Percentiles rank a stretch among this genome's conserved stretches.
Evolutionary conservation across 2,113 vertebrate species (phyloP).

Genomic region (Ursus arctos): DNA sequence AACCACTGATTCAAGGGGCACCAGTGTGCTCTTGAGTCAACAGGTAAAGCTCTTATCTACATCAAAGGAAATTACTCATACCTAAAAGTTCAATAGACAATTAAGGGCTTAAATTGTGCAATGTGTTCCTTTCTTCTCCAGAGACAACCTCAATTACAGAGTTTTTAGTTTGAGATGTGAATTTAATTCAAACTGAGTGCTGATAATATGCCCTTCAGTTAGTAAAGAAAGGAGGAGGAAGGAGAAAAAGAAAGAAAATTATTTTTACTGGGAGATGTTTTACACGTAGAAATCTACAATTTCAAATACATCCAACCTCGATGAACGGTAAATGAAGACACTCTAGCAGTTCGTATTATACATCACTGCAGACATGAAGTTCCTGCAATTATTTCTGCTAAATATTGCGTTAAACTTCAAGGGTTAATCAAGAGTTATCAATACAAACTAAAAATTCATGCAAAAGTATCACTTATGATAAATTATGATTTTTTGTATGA

Average conservation of each 20-base stretch:
- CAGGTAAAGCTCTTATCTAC: neutral
- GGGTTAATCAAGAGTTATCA: constrained; percentile 17
- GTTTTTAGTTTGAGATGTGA: neutral
- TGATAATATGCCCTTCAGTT: constrained; percentile 19
- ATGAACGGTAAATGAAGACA: constrained; percentile 25
- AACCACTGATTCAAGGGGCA: neutral
- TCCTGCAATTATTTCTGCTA: constrained; percentile 54
- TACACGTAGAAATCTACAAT: neutral
- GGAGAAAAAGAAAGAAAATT: neutral
- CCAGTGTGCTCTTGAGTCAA: neutral
- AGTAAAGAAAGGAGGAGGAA: neutral
- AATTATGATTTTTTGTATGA: constrained; percentile 32
- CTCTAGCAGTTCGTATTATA: constrained; percentile 21
- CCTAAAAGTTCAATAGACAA: neutral
- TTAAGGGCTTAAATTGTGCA: neutral
- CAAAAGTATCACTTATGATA: constrained; percentile 41
- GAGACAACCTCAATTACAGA: neutral
- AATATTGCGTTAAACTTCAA: constrained; percentile 42
- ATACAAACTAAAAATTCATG: constrained; percentile 32
- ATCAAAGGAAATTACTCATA: constrained; percentile 20
- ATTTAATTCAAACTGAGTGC: constrained; percentile 8
- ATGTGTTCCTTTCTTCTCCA: neutral
- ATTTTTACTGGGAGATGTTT: neutral
- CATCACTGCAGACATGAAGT: neutral
- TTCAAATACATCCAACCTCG: constrained; percentile 16